phyloP scores from a whole-genome alignment of 2,888 invertebrate species.

The Hirtodrosophila confusa region DNA sequence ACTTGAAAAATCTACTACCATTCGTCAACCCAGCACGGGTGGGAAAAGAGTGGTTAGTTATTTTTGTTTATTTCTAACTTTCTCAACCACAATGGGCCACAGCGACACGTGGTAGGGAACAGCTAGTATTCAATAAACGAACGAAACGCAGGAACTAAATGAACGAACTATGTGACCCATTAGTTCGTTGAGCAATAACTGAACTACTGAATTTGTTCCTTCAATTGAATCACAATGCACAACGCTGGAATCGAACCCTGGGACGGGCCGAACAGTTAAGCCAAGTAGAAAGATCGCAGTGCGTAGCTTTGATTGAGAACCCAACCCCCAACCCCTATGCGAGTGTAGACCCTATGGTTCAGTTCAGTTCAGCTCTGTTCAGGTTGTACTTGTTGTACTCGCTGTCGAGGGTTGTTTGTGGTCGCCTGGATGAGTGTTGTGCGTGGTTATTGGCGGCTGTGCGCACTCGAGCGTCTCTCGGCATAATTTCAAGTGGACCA shows the following conservation, averaged over 20 bases:
- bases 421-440: slow-evolving; percentile 67
- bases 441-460: slow-evolving; percentile 76
- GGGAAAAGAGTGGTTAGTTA: no score
- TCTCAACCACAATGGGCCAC: no score
- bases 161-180: no score
- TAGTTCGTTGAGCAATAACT: no score
- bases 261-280: slow-evolving; percentile 43
- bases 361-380: slow-evolving; percentile 6
- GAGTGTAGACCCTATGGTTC: slow-evolving; percentile 18
- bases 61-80: no score
- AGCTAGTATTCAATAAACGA: no score
- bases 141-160: no score
- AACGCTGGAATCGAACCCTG: slow-evolving; percentile 18
- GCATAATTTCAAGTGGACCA: slow-evolving; percentile 79
- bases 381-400: slow-evolving; percentile 37
- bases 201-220: no score
- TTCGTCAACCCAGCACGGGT: no score
- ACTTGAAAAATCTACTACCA: no score
- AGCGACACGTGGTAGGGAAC: no score
- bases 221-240: no score
- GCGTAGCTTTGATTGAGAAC: slow-evolving; percentile 65
- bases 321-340: slow-evolving; percentile 45
- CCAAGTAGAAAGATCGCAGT: slow-evolving; percentile 73
- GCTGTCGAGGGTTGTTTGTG: slow-evolving; percentile 71
- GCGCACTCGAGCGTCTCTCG: slow-evolving; percentile 75